Percentiles rank a stretch among this genome's conserved stretches.
Evolutionary conservation across 2,113 vertebrate genomes (phyloP).

Genomic region (Bubo bubo): DNA sequence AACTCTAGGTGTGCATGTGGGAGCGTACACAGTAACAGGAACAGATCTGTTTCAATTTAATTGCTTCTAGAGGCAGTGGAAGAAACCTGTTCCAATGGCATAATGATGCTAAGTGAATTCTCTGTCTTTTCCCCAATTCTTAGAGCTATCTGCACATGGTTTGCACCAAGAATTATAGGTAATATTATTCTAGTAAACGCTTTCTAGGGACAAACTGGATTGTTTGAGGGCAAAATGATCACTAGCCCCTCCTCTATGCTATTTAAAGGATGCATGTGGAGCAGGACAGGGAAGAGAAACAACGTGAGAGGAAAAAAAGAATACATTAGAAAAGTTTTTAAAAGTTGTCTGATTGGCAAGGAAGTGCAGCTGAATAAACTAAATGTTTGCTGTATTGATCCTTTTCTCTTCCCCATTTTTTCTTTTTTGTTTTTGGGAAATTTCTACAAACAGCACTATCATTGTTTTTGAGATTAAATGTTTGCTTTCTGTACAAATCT

Average conservation of each 20-base stretch:
- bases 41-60: background rate
- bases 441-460: background rate
- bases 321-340: background rate
- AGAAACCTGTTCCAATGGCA: background rate
- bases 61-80: background rate
- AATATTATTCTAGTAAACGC: background rate
- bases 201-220: background rate
- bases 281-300: background rate
- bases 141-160: background rate
- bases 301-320: background rate
- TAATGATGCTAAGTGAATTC: background rate
- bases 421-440: background rate
- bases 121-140: background rate
- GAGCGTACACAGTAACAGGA: background rate
- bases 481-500: conserved; percentile 25
- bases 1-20: background rate
- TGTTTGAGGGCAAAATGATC: background rate
- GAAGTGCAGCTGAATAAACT: background rate
- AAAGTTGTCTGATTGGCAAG: background rate
- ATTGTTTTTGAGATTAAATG: background rate
- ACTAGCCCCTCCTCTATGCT: background rate
- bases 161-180: background rate
- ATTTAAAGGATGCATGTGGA: background rate
- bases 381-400: background rate
- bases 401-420: background rate